Evolutionary conservation across 2,888 invertebrate species (phyloP), one percentile per base, ranked within the genome.

Genomic region (Cactoblastis cactorum): DNA sequence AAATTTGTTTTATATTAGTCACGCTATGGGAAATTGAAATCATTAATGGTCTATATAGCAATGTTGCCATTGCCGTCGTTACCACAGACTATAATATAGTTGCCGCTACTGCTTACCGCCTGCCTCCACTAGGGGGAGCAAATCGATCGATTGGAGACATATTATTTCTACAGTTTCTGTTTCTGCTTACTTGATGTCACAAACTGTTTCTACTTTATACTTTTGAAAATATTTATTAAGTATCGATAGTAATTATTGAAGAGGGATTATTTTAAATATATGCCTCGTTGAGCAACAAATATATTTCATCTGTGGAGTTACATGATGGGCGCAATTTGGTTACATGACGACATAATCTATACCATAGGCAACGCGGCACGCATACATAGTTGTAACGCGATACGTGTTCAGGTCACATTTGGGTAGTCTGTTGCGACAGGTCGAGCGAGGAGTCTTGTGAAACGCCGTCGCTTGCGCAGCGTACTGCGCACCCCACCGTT

Each of bases 341-440:
- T 12, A 28, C 28, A 33, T 50, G 51, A 38, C 35, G 51, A 48
- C 49, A 53, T 3, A 34, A 15, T 35, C 22, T 50, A 18, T 17
- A 48, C 46, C 50, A 52, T 58, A 55, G 53, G 39, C 49, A 53
- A 71, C 72, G 69, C 69, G 61, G 63, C 63, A 63, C 65, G 62
- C 67, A 71, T 65, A 69, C 63, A 66, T 60, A 69, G 71, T 48
- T 78, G 82, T 78, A 83, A 84, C 72, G 73, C 70, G 81, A 86
- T 86, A 85, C 82, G 85, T 87, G 87, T 84, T 77, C 79, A 79
- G 85, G 84, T 87, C 87, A 87, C 87, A 85, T 88, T 88, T 85
- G 84, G 88, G 84, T 86, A 83, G 83, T 74, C 74, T 78, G 67
- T 88, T 88, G 86, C 88, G 83, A 87, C 85, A 88, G 86, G 81